phyloP scores from a whole-genome alignment of 2,888 invertebrate genomes.

The Hemicrepidius hirtus region DNA sequence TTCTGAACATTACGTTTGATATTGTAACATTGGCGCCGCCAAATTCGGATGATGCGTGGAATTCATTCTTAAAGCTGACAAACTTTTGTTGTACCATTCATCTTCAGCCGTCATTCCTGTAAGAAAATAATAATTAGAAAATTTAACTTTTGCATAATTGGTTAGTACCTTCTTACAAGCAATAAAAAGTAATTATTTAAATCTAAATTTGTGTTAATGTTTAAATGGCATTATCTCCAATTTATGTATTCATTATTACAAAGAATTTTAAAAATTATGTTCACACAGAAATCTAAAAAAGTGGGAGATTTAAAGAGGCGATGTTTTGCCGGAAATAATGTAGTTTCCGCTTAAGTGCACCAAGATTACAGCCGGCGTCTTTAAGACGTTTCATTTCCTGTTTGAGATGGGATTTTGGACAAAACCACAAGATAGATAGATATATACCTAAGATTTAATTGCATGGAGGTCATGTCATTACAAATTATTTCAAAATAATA shows the following conservation, averaged over 20 bases:
- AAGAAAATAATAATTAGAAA: no score
- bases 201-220: no score
- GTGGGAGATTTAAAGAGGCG: constrained; percentile 53
- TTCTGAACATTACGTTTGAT: constrained; percentile 89
- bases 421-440: constrained; percentile 32
- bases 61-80: constrained; percentile 98
- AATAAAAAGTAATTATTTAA: no score
- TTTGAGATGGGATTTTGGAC: constrained; percentile 63
- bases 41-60: constrained; percentile 96
- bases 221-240: no score
- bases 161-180: no score
- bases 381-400: constrained; percentile 70
- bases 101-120: constrained; percentile 94
- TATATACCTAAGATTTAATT: constrained; percentile 1
- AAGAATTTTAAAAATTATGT: neutral
- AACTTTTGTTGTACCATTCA: constrained; percentile 99
- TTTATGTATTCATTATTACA: no score
- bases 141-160: no score
- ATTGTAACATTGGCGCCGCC: constrained; percentile 96
- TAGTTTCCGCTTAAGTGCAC: constrained; percentile 61
- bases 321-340: constrained; percentile 60
- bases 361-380: constrained; percentile 67
- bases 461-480: neutral
- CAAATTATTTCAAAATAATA: constrained; percentile 4
- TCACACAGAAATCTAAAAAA: no score